A percentile compares a stretch with the other conserved stretches of the same genome.
These are phyloP conservation scores for Tragopan temminckii DNA, from an alignment of 2,797 vertebrate species.

Conservation along the genomic window DNA sequence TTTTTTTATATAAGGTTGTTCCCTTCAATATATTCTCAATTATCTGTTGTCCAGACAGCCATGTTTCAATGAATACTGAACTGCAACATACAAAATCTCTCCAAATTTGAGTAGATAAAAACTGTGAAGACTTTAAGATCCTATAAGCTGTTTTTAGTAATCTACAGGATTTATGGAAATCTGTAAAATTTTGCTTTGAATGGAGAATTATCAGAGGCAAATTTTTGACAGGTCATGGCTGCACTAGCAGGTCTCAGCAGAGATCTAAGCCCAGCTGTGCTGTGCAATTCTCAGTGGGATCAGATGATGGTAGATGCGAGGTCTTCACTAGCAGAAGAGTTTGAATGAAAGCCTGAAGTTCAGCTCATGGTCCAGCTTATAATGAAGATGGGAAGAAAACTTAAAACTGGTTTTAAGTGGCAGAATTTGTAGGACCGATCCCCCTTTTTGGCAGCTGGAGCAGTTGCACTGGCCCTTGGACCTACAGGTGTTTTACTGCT, in stretches of 20 bases:
- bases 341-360: neutral
- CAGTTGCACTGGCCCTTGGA: neutral
- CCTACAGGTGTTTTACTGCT: neutral
- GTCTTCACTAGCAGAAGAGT: neutral
- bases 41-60: neutral
- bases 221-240: neutral
- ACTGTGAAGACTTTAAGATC: neutral
- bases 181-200: neutral
- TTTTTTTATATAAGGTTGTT: neutral
- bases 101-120: neutral
- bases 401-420: neutral
- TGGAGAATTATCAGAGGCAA: neutral
- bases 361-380: neutral
- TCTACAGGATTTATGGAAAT: neutral
- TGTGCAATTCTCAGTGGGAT: accelerated
- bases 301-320: neutral
- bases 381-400: neutral
- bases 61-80: neutral
- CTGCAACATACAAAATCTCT: neutral
- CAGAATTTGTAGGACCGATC: neutral
- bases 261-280: neutral
- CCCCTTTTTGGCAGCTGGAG: neutral
- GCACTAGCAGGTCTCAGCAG: neutral
- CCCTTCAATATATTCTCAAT: neutral
- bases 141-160: neutral